Evolutionary conservation across 2,888 invertebrate species (phyloP), one percentile per base, ranked within the genome.

Genomic region (Philaethria dido): DNA sequence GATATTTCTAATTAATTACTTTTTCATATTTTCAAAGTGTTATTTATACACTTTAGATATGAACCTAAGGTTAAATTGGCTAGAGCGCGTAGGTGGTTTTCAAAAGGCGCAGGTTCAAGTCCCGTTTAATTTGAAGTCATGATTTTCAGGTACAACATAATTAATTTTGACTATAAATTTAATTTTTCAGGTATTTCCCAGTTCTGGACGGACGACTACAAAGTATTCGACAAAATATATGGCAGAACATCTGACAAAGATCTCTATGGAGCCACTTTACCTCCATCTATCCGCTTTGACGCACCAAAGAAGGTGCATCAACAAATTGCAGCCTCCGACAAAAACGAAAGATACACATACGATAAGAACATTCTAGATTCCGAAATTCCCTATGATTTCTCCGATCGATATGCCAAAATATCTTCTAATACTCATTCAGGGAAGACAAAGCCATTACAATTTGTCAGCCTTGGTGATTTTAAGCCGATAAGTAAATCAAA

Each of bases 131-230:
- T n/a, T n/a, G n/a, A n/a, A n/a, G n/a, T n/a, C n/a, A n/a, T n/a
- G n/a, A n/a, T n/a, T n/a, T n/a, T n/a, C n/a, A 33, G 5, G 9
- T 8, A 33, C 9, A 8, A 8, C 9, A 6, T 33, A 8, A 8
- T 33, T 33, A 33, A 33, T 33, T 8, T 9, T 33, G 1, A 33
- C 1, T 4, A 8, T 13, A 39, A 0, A 20, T 36, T 16, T 47
- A n/a, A 60, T 36, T 20, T 86, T 82, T 0, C 82, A 90, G 90
- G 85, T 64, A 77, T 88, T 6, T 80, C 86, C 22, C 84, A 89
- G 75, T 90, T 89, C 74, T 91, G 89, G 91, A 83, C 86, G 1
- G 90, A 92, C 44, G 89, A 92, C 72, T 87, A 84, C 75, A 92
- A 89, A 72, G 78, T 86, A 1, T 88, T 91, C 70, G 87, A 89